phyloP scores from a whole-genome alignment of 2,113 vertebrate species.

The Telmatochromis sp. region DNA sequence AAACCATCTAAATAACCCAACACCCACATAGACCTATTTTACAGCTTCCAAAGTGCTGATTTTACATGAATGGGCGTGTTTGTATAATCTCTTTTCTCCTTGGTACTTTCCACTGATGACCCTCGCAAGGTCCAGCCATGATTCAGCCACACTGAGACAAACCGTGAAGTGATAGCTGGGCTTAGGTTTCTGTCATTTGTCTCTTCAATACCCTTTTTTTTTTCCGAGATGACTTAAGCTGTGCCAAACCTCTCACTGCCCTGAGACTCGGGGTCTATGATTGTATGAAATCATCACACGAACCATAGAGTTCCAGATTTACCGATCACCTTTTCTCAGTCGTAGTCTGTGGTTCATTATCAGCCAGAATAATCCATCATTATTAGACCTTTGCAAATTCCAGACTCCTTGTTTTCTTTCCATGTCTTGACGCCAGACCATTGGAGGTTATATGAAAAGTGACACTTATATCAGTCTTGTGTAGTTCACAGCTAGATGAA shows the following conservation, averaged over 20 bases:
- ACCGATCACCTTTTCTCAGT: constrained; percentile 5
- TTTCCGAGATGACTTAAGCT: constrained; percentile 32
- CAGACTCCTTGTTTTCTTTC: constrained; percentile 35
- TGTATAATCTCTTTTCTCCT: constrained; percentile 64
- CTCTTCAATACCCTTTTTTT: neutral
- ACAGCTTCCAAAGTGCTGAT: constrained; percentile 28
- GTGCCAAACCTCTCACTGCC: neutral
- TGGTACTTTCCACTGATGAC: constrained; percentile 63
- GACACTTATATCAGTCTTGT: constrained; percentile 52
- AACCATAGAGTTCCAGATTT: neutral
- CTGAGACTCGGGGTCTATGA: neutral
- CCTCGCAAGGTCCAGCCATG: constrained; percentile 14
- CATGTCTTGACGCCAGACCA: constrained; percentile 15
- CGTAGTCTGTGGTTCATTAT: constrained; percentile 33
- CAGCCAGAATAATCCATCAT: constrained; percentile 38
- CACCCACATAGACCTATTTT: constrained; percentile 50
- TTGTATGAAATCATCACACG: neutral
- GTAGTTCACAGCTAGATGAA: constrained; percentile 29
- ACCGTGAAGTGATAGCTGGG: neutral
- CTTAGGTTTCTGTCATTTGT: constrained; percentile 17
- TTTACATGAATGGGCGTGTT: constrained; percentile 56
- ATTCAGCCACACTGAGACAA: constrained; percentile 23
- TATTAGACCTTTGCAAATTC: constrained; percentile 1
- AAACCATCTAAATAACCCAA: constrained; percentile 48
- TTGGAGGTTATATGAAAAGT: constrained; percentile 49